phyloP scores from a whole-genome alignment of 1,140 invertebrate genomes.

The Portunus trituberculatus region DNA sequence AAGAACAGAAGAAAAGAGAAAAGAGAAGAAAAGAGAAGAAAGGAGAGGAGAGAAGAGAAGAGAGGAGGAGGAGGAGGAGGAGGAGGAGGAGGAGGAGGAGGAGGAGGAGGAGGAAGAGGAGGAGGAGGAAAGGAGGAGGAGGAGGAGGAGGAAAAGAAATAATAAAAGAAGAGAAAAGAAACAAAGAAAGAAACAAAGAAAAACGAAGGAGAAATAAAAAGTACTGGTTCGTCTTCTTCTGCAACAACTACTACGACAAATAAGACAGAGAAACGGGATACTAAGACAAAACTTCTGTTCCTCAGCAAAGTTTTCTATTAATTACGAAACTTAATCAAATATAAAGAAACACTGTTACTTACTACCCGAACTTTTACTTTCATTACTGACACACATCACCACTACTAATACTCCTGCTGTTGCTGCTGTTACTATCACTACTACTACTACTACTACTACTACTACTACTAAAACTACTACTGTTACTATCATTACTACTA shows the following conservation, averaged over 20 bases:
- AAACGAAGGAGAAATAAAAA: too few species aligned
- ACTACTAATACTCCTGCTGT: conserved; percentile 15
- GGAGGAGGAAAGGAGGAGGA: not conserved
- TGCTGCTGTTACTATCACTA: not conserved
- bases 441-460: not conserved
- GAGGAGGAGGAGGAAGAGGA: not conserved
- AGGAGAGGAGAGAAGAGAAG: too few species aligned
- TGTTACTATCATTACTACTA: not conserved
- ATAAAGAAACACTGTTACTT: not conserved
- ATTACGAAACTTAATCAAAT: too few species aligned
- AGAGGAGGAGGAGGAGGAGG: not conserved
- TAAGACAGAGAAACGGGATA: too few species aligned
- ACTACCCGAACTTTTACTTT: not conserved
- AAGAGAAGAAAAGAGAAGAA: not conserved
- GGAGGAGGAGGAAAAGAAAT: not conserved
- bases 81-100: not conserved
- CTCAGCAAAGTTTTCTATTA: too few species aligned
- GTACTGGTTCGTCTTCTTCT: too few species aligned
- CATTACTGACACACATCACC: not conserved
- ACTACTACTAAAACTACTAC: not conserved
- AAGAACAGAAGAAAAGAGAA: not conserved
- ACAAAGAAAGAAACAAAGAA: not conserved
- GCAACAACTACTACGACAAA: too few species aligned
- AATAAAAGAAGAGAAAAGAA: not conserved
- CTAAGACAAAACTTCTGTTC: too few species aligned